These are phyloP conservation scores for Sisyra nigra DNA, from an alignment of 2,888 invertebrate genomes.

Conservation along the genomic window DNA sequence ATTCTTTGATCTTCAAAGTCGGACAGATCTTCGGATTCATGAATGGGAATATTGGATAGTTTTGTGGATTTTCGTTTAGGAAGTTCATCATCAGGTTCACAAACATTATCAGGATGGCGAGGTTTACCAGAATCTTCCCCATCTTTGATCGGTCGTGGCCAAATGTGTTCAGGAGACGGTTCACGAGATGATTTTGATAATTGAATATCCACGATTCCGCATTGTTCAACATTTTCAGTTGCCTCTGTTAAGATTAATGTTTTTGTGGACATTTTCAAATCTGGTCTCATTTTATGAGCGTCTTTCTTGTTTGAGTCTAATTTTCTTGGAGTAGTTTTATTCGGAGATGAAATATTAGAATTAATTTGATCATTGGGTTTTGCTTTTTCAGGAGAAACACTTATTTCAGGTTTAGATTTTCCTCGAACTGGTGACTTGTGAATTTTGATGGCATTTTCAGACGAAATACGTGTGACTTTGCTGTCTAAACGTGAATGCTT, in stretches of 20 bases:
- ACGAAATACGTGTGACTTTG: slow-evolving; percentile 6
- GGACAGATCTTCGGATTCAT: slow-evolving; percentile 43
- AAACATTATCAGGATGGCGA: slow-evolving; percentile 56
- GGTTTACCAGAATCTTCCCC: slow-evolving; percentile 42
- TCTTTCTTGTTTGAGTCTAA: slow-evolving; percentile 12
- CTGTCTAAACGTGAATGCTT: slow-evolving; percentile 17
- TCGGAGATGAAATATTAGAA: neutral
- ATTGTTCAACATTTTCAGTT: slow-evolving; percentile 24
- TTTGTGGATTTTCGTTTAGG: slow-evolving; percentile 22
- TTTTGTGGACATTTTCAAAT: slow-evolving; percentile 32
- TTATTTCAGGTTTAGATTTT: slow-evolving; percentile 34
- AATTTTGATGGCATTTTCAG: slow-evolving; percentile 6
- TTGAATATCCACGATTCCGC: slow-evolving; percentile 50
- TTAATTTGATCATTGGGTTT: neutral
- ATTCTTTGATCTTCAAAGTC: slow-evolving; percentile 28
- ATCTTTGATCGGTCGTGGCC: slow-evolving; percentile 45
- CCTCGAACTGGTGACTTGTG: slow-evolving; percentile 17
- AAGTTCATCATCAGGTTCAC: slow-evolving; percentile 53
- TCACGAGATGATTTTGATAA: slow-evolving; percentile 61
- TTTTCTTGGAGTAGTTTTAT: slow-evolving; percentile 9
- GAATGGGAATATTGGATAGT: slow-evolving; percentile 32
- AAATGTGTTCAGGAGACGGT: slow-evolving; percentile 54
- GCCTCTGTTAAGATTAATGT: slow-evolving; percentile 29
- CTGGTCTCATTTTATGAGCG: slow-evolving; percentile 15
- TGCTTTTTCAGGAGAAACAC: slow-evolving; percentile 26